Conservation (phyloP, 1,140 invertebrate genomes). For the Leptinotarsa defecta region DNA sequence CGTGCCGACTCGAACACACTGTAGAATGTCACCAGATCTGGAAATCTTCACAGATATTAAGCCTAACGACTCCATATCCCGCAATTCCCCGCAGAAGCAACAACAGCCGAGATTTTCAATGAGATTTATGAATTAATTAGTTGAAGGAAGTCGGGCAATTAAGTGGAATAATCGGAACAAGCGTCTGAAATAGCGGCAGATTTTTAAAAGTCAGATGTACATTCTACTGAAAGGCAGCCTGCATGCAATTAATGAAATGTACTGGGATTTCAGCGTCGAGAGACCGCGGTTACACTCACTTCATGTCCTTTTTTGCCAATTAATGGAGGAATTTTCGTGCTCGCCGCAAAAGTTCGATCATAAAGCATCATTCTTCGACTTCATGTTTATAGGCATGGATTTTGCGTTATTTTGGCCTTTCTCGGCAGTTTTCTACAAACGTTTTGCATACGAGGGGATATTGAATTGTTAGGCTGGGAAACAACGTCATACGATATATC, state of each 20-base stretch:
- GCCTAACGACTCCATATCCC: not conserved
- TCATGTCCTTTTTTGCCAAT: conserved; percentile 10
- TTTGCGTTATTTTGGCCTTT: not conserved
- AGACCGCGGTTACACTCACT: conserved; percentile 7
- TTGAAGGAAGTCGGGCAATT: conserved; percentile 16
- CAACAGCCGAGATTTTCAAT: not conserved
- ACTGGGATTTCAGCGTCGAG: not conserved
- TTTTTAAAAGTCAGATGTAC: conserved; percentile 9
- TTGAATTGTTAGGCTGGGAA: no score
- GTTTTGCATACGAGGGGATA: no score
- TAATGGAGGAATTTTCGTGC: conserved; percentile 16
- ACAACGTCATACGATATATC: no score
- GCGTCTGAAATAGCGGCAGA: conserved; percentile 11
- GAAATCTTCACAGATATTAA: not conserved
- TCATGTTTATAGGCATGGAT: not conserved
- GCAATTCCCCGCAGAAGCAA: not conserved
- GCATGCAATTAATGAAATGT: conserved; percentile 17
- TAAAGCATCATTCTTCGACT: conserved; percentile 13
- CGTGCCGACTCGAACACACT: no score
- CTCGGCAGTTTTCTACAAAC: no score
- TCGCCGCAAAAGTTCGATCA: not conserved
- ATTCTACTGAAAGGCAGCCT: conserved; percentile 5
- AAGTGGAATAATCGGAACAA: conserved; percentile 21
- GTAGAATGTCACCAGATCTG: not conserved
- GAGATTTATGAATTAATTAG: conserved; percentile 23